These are phyloP conservation scores for Clavelina lepadiformis DNA, from an alignment of 23 tunicate genomes.

Conservation along the genomic window DNA sequence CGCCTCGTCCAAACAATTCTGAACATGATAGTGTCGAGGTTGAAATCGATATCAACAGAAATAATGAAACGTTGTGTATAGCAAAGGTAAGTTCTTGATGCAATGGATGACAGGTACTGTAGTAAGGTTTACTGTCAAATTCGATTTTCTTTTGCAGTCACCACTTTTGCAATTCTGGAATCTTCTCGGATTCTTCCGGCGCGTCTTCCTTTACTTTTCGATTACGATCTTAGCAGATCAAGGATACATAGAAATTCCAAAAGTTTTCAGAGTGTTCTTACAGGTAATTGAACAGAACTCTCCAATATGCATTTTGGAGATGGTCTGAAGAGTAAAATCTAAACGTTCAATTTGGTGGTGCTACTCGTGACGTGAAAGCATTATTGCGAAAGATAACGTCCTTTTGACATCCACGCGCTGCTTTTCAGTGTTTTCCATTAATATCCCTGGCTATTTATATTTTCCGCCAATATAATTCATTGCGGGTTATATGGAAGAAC, in stretches of 20 bases:
- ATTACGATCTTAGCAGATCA: slow-evolving; percentile 3
- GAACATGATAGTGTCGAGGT: too few relatives aligned
- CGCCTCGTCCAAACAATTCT: too few relatives aligned
- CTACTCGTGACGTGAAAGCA: background rate
- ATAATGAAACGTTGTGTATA: too few relatives aligned
- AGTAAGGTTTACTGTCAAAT: too few relatives aligned
- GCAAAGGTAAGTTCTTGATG: too few relatives aligned
- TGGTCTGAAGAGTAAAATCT: background rate
- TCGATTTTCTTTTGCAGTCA: slow-evolving; percentile 14
- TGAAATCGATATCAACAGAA: too few relatives aligned
- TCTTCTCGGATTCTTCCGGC: slow-evolving; percentile 17
- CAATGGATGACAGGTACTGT: too few relatives aligned
- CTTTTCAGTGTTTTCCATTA: slow-evolving; percentile 24
- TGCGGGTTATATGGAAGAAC: slow-evolving; percentile 6
- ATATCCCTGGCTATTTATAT: slow-evolving; percentile 16
- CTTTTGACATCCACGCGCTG: too few relatives aligned
- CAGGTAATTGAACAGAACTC: slow-evolving; percentile 5
- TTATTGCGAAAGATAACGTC: background rate
- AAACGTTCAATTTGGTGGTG: too few relatives aligned
- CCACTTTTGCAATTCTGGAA: slow-evolving; percentile 17
- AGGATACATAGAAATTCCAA: slow-evolving; percentile 5
- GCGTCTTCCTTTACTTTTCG: slow-evolving; percentile 25
- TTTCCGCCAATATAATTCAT: slow-evolving; percentile 42
- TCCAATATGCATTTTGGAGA: background rate
- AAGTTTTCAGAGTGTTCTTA: slow-evolving; percentile 6